Evolutionary conservation across 37 sponge, comb jelly and placozoan genomes (phyloP).

Genomic region (Haliclona indistincta): DNA sequence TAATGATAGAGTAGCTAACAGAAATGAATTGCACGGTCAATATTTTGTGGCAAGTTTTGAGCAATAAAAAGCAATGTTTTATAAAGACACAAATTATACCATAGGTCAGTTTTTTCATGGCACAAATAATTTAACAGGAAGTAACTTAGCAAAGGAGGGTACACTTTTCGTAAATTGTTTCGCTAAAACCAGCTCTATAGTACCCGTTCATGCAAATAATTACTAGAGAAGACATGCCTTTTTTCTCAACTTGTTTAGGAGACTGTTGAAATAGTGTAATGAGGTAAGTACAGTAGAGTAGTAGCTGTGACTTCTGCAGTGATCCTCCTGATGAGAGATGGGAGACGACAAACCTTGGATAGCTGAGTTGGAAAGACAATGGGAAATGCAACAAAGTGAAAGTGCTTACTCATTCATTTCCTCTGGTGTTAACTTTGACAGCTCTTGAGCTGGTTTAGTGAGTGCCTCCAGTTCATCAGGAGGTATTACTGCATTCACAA

Average conservation of each 20-base stretch:
- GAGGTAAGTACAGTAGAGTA: constrained; percentile 40
- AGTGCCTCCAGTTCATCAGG: constrained; percentile 21
- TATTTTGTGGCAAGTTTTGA: no score
- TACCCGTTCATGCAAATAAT: neutral
- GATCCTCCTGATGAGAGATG: constrained; percentile 13
- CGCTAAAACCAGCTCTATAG: no score
- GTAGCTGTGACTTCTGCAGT: constrained; percentile 9
- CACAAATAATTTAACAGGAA: no score
- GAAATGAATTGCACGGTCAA: no score
- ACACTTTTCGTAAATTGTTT: no score
- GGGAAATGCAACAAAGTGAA: neutral
- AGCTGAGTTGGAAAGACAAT: constrained; percentile 8
- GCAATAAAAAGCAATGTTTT: no score
- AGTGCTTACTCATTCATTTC: constrained; percentile 26
- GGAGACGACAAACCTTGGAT: constrained; percentile 52
- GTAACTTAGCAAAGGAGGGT: no score
- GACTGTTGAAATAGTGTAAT: constrained; percentile 30
- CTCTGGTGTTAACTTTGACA: constrained; percentile 14
- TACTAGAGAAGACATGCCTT: constrained; percentile 24
- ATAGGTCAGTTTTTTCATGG: no score
- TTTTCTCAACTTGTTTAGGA: constrained; percentile 11
- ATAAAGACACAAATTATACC: no score
- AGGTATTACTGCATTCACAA: constrained; percentile 20
- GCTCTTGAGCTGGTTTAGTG: constrained; percentile 8
- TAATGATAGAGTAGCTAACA: no score